phyloP scores from a whole-genome alignment of 2,888 invertebrate genomes.

The Eupithecia insigniata region DNA sequence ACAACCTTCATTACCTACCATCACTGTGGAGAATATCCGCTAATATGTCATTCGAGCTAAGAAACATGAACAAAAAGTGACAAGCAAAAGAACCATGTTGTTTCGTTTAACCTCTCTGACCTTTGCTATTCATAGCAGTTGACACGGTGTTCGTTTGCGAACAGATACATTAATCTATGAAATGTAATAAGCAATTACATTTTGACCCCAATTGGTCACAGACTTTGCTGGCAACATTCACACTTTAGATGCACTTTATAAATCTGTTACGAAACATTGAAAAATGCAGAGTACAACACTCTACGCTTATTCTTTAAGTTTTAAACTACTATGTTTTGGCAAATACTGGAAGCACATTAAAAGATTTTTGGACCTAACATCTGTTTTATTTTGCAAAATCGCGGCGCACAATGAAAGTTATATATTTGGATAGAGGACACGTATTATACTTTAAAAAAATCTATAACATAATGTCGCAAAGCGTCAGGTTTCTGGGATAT shows the following conservation, averaged over 20 bases:
- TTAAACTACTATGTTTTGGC: too few species aligned
- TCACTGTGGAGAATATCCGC: background rate
- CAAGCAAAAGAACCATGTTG: background rate
- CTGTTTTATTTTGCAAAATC: too few species aligned
- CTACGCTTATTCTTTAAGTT: too few species aligned
- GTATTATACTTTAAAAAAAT: too few species aligned
- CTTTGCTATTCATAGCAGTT: background rate
- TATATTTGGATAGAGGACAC: too few species aligned
- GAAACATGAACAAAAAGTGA: conserved; percentile 6
- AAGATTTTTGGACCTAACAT: too few species aligned
- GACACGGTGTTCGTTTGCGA: conserved; percentile 3
- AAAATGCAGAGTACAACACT: background rate
- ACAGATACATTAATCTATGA: background rate
- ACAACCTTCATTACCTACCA: background rate
- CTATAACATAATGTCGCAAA: too few species aligned
- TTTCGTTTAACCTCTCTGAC: conserved; percentile 15
- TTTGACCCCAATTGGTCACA: conserved; percentile 10
- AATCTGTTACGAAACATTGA: background rate
- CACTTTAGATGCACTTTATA: background rate
- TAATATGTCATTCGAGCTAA: background rate
- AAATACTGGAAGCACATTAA: too few species aligned
- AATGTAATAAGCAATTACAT: conserved; percentile 13
- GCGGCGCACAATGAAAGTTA: too few species aligned
- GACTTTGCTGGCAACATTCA: background rate
- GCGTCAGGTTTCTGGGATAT: too few species aligned